Base-by-base conservation (phyloP, 2,113 vertebrate species). In the Zeus faber region DNA sequence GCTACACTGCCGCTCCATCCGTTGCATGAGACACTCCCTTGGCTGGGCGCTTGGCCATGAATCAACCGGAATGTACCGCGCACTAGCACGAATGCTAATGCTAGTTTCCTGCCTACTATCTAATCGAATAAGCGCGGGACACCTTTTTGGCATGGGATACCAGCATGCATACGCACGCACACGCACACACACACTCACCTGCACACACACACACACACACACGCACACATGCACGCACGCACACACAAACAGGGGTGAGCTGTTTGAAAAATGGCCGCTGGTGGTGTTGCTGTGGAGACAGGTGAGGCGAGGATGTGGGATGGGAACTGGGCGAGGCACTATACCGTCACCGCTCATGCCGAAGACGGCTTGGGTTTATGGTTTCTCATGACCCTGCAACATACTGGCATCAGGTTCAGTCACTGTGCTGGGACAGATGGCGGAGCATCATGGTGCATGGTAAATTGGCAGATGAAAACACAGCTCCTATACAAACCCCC, bases 401-500 rank as follows among this genome's bases (percentile, higher is more conserved):
- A 82, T 77, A 77, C 76, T 89, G 88, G 86, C 86, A 77, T 73
- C 62, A 77, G 62, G 68, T 76, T 65, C 64, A 77, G 81, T 85
- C 75, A 76, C 80, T 67, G 76, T 72, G 75, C 62, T 59, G 79
- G 59, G 84, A 85, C 89, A 91, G 89, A 91, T 91, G 89, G 89
- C 63, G n/a, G 27, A 85, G 76, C 89, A 80, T 85, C 85, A 88
- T 85, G 88, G 88, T 78, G 88, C 85, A 86, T 23, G 80, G 81
- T 76, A 77, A 81, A 87, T 67, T 73, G 79, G 84, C 85, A 84
- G 86, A 83, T 62, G 67, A 87, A 88, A 58, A 78, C 6, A 78
- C 74, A 80, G 62, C 47, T 23, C 62, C 44, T 25, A 20, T 71
- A 66, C 55, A 55, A 59, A 59, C 70, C 70, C 51, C 77, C 56